Percentiles rank a stretch among this genome's conserved stretches.
phyloP scores from a whole-genome alignment of 2,113 vertebrate species.

The Motacilla alba region DNA sequence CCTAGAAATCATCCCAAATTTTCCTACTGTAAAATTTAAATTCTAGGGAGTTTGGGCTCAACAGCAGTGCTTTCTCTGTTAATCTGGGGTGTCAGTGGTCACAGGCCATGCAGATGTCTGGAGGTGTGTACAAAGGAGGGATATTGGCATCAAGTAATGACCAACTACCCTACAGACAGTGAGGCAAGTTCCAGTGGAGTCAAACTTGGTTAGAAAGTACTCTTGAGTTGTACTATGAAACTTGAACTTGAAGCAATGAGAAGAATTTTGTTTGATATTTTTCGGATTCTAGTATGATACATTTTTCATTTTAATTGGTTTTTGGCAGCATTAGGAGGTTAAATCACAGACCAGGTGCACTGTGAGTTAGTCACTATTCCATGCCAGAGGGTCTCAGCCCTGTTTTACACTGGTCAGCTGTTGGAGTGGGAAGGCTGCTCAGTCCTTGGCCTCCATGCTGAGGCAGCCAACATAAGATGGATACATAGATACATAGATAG shows the following conservation, averaged over 20 bases:
- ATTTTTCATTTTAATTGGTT: slow-evolving; percentile 59
- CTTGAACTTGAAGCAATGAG: neutral
- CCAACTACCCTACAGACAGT: neutral
- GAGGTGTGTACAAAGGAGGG: neutral
- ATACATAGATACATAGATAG: neutral
- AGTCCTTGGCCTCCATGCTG: neutral
- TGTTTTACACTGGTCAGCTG: neutral
- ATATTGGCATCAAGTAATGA: neutral
- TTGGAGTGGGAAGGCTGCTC: neutral
- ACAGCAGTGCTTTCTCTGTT: neutral
- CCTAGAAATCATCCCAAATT: neutral
- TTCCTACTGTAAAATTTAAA: neutral
- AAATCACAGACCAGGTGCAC: slow-evolving; percentile 8
- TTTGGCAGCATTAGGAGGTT: slow-evolving; percentile 24
- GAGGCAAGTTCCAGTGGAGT: neutral
- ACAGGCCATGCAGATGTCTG: neutral
- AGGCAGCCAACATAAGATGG: neutral
- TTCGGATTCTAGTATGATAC: slow-evolving; percentile 7
- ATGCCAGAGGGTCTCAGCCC: neutral
- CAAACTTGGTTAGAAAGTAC: neutral
- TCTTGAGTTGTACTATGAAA: neutral
- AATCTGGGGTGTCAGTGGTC: neutral
- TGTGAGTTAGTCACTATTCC: neutral
- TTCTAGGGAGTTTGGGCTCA: neutral
- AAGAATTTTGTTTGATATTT: slow-evolving; percentile 25